Evolutionary conservation across 2,113 vertebrate genomes (phyloP).

Genomic region (Hydropotes inermis): DNA sequence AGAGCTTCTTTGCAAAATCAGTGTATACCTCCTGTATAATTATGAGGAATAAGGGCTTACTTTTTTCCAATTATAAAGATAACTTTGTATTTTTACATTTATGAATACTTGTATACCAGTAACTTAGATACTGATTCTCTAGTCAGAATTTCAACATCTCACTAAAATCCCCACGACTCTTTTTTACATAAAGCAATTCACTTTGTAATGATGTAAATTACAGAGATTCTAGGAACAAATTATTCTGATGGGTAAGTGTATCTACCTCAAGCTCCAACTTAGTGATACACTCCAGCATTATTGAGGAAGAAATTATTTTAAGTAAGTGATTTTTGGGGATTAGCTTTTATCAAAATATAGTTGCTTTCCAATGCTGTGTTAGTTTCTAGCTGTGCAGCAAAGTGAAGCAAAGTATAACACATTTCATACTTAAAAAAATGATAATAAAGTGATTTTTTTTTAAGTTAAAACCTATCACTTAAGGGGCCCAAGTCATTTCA

Average conservation of each 20-base stretch:
- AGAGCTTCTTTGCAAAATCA: not conserved
- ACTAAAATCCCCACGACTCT: not conserved
- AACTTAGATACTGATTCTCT: not conserved
- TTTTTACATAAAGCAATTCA: conserved; percentile 29
- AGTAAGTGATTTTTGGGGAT: not conserved
- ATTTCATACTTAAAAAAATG: not conserved
- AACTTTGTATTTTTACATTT: not conserved
- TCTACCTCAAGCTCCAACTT: not conserved
- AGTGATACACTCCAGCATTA: not conserved
- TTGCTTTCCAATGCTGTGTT: not conserved
- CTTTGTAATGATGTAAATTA: not conserved
- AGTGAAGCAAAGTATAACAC: not conserved
- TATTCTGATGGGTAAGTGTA: not conserved
- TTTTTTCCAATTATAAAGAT: conserved; percentile 1
- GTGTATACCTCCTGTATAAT: not conserved
- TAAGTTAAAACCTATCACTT: not conserved
- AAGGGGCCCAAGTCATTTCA: not conserved
- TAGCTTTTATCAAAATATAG: not conserved
- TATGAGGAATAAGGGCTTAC: not conserved
- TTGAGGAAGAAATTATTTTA: not conserved
- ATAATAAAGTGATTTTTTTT: not conserved
- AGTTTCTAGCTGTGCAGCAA: not conserved
- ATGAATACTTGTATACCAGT: not conserved
- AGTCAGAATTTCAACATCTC: not conserved
- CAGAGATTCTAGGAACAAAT: not conserved